Evolutionary conservation across 2,797 vertebrate genomes (phyloP), one percentile per base, ranked within the genome.

Genomic region (Mormyrus hasselquistii): DNA sequence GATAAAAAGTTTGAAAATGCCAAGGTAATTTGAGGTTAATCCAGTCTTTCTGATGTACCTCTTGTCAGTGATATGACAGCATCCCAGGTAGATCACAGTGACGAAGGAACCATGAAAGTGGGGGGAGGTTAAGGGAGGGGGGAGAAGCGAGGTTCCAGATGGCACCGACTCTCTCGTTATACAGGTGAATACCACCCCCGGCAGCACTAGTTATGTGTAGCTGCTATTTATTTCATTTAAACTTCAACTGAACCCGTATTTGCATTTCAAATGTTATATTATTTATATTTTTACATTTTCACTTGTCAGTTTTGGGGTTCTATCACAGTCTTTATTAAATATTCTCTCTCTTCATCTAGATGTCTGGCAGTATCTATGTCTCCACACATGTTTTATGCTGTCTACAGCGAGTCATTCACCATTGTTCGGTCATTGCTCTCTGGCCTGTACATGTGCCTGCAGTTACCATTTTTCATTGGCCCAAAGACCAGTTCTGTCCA

Each of bases 221-320:
- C 83, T 85, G 49, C 41, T 25, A 47, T 53, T 44, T 83, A 49
- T 52, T 86, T 52, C 44, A 49, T 34, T 52, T 86, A 25, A 86
- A 86, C 84, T 86, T 55, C 22, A 86, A 52, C 49, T 86, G 84
- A 86, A 86, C 84, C 84, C 84, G 4, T 53, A 86, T 86, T 86
- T 86, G 50, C 84, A 86, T 25, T 53, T 29, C 49, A 29, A 52
- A 83, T 83, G 38, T 83, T 83, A 49, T 44, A 44, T 83, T 83
- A 83, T 83, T 44, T 47, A 83, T 83, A 86, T 86, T 53, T 53
- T 86, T 53, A 52, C n/a, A 16, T 25, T 53, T 22, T 52, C 47
- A 25, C 7, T 49, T 85, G 47, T 85, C 83, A 83, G 16, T 83
- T 47, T n/a, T n/a, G 14, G 76, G 16, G 22, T 25, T 85, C 83